These are phyloP conservation scores for Forbesichthys papilliferus DNA, from an alignment of 2,113 vertebrate species.

Conservation along the genomic window DNA sequence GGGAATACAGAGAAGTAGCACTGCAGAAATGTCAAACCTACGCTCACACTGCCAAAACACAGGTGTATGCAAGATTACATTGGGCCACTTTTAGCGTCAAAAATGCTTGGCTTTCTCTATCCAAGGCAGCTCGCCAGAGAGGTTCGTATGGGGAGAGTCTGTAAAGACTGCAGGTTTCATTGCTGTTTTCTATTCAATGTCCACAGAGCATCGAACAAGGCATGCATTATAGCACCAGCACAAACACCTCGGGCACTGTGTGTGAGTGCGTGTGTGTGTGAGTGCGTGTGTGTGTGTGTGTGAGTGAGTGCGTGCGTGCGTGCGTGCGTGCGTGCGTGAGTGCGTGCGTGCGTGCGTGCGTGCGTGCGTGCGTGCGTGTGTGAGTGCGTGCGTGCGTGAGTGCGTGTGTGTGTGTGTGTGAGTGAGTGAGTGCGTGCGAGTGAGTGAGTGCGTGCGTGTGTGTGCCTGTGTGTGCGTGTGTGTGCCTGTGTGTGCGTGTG, in stretches of 20 bases:
- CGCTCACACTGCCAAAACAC: too few species aligned
- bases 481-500: background rate
- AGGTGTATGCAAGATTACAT: too few species aligned
- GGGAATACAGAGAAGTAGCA: too few species aligned
- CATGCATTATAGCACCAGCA: slow-evolving; percentile 9
- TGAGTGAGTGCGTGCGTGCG: background rate
- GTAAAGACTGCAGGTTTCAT: background rate
- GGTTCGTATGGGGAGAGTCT: background rate
- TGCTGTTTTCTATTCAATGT: background rate
- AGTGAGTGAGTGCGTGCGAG: too few species aligned
- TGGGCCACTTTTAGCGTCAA: too few species aligned
- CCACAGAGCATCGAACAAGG: slow-evolving; percentile 11
- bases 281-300: slow-evolving; percentile 4
- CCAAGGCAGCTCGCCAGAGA: background rate
- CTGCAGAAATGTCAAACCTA: too few species aligned
- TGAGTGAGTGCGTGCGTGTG: background rate
- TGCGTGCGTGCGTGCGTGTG: background rate
- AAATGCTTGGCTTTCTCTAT: too few species aligned
- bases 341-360: background rate
- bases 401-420: slow-evolving; percentile 7
- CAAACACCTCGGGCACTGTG: slow-evolving; percentile 6
- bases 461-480: background rate
- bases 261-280: slow-evolving; percentile 1
- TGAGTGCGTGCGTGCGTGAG: too few species aligned
- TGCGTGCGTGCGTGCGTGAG: slow-evolving; percentile 4